These are phyloP conservation scores for Andrena cerasifolii DNA, from an alignment of 1,140 invertebrate genomes.

Conservation along the genomic window DNA sequence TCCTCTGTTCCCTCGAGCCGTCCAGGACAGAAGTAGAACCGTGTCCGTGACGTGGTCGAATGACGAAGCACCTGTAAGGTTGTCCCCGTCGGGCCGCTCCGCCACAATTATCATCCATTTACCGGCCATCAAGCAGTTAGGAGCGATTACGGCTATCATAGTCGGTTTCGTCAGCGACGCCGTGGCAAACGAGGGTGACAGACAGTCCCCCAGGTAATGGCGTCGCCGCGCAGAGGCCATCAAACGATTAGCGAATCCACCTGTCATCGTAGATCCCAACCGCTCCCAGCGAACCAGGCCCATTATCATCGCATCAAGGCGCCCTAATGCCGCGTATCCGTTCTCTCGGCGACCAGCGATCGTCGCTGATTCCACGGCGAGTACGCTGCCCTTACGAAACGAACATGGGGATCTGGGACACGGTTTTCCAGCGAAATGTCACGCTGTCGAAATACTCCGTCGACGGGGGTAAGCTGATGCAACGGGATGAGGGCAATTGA, in stretches of 20 bases:
- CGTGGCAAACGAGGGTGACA: conserved; percentile 62
- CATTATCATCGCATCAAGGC: conserved; percentile 77
- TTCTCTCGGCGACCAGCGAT: conserved; percentile 48
- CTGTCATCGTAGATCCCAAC: conserved; percentile 77
- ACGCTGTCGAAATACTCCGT: not conserved
- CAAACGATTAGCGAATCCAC: conserved; percentile 79
- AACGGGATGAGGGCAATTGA: not conserved
- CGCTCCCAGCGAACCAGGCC: conserved; percentile 69
- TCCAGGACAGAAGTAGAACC: not conserved
- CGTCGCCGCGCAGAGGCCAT: conserved; percentile 56
- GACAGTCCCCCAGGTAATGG: conserved; percentile 59
- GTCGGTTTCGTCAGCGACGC: conserved; percentile 65
- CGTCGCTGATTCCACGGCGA: conserved; percentile 39
- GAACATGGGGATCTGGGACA: conserved; percentile 21
- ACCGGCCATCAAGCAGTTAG: conserved; percentile 79
- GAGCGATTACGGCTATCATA: conserved; percentile 79
- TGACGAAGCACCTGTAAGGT: conserved; percentile 71
- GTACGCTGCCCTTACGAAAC: conserved; percentile 45
- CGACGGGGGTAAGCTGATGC: not conserved
- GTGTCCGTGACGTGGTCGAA: conserved; percentile 50
- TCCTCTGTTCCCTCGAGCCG: not conserved
- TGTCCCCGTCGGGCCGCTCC: conserved; percentile 46
- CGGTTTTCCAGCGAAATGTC: conserved; percentile 52
- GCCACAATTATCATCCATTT: conserved; percentile 81
- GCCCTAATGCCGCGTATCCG: conserved; percentile 77